Evolutionary conservation across 2,797 vertebrate species (phyloP).

Genomic region (Peromyscus melanophrys): DNA sequence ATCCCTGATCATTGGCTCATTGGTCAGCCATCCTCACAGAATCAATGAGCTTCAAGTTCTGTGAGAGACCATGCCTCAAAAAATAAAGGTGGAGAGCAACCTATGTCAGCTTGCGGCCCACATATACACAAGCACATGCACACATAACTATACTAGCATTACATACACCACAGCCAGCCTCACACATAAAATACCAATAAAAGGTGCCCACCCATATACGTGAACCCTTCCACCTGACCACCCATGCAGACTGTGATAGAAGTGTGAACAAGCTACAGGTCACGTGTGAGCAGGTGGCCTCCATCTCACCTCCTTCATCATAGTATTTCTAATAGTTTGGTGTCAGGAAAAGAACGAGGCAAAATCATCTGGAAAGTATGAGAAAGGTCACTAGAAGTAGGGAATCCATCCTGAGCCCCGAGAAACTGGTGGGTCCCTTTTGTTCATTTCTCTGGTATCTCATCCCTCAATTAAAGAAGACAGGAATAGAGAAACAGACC

Average conservation of each 20-base stretch:
- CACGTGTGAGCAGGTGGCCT: neutral
- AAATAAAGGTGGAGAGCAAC: neutral
- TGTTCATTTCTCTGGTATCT: neutral
- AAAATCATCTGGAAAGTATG: slow-evolving; percentile 4
- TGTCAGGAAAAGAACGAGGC: neutral
- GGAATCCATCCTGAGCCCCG: neutral
- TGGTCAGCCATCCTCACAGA: neutral
- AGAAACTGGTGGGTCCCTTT: neutral
- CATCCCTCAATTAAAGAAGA: neutral
- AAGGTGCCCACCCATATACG: neutral
- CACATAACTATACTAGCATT: neutral
- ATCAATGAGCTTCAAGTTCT: neutral
- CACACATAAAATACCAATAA: neutral
- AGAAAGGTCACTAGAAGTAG: neutral
- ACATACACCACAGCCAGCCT: neutral
- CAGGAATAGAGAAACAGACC: neutral
- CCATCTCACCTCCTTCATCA: neutral
- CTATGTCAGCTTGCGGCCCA: neutral
- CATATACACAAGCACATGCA: neutral
- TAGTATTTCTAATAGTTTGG: neutral
- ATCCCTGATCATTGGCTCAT: neutral
- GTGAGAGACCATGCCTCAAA: neutral
- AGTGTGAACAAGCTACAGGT: neutral
- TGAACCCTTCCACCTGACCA: slow-evolving; percentile 14
- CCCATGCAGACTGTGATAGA: neutral